Percentiles rank a stretch among this genome's conserved stretches.
Conservation (phyloP, 37 sponge, comb jelly and placozoan species). For the Ianthella basta region DNA sequence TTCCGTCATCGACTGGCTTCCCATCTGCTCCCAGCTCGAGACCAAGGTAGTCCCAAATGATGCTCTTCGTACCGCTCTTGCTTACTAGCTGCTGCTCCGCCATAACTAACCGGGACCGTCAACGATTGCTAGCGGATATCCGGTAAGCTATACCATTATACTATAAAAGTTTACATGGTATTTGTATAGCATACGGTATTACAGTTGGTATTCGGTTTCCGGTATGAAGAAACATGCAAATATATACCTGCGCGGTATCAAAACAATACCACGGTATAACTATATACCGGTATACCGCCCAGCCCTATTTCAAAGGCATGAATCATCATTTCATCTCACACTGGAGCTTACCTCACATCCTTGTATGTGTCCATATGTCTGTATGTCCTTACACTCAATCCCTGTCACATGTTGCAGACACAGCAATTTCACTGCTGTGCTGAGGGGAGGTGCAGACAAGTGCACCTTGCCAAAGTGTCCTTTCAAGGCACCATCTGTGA, state of each 20-base stretch:
- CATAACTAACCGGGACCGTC: not conserved
- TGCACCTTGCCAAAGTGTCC: too few species aligned
- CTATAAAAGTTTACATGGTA: not conserved
- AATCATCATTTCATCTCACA: too few species aligned
- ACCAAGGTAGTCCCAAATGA: conserved; percentile 21
- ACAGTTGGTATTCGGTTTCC: not conserved
- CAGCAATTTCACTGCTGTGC: too few species aligned
- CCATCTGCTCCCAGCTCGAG: not conserved
- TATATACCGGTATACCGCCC: conserved; percentile 25
- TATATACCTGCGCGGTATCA: not conserved
- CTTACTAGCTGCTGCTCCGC: conserved; percentile 17
- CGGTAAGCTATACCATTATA: not conserved
- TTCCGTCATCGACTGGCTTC: conserved; percentile 20
- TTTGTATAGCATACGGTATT: too few species aligned
- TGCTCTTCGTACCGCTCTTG: conserved; percentile 17
- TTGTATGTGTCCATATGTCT: too few species aligned
- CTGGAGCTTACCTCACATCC: too few species aligned
- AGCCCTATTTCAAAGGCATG: too few species aligned
- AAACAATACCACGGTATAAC: not conserved
- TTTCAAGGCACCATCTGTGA: too few species aligned
- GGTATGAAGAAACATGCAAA: not conserved
- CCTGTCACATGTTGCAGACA: too few species aligned
- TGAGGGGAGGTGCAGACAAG: too few species aligned
- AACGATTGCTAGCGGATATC: not conserved
- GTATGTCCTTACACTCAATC: too few species aligned